phyloP scores from a whole-genome alignment of 2,113 vertebrate species.

The Jacana jacana region DNA sequence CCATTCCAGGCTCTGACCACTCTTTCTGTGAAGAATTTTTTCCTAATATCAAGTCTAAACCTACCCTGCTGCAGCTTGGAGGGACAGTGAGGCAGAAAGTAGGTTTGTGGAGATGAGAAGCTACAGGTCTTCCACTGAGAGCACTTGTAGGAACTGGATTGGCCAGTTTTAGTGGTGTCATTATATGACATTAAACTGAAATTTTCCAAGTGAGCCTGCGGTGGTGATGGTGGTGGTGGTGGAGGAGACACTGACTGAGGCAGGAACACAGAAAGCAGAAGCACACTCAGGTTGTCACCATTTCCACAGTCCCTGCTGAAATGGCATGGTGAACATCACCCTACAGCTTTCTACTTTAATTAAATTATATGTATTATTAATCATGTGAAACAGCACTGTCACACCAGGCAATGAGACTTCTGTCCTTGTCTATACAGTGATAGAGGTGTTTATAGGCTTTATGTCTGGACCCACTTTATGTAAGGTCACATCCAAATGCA shows the following conservation, averaged over 20 bases:
- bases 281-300: neutral
- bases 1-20: no score
- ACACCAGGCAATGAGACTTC: neutral
- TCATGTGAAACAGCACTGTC: neutral
- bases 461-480: neutral
- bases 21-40: no score
- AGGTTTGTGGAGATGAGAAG: neutral
- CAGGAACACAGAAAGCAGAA: neutral
- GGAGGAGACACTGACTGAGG: accelerated
- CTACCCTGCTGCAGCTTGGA: no score
- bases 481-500: neutral
- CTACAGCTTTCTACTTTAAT: neutral
- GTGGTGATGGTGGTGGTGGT: neutral
- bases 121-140: neutral
- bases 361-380: neutral
- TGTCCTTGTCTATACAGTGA: neutral
- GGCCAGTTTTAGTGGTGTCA: neutral
- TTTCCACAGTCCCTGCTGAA: neutral
- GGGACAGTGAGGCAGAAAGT: neutral
- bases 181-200: neutral
- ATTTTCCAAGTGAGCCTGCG: neutral
- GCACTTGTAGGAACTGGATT: neutral
- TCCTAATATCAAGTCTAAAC: no score
- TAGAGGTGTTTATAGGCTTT: neutral
- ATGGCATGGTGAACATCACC: neutral